phyloP scores from a whole-genome alignment of 2,113 vertebrate species.

The Crotalus viridis region DNA sequence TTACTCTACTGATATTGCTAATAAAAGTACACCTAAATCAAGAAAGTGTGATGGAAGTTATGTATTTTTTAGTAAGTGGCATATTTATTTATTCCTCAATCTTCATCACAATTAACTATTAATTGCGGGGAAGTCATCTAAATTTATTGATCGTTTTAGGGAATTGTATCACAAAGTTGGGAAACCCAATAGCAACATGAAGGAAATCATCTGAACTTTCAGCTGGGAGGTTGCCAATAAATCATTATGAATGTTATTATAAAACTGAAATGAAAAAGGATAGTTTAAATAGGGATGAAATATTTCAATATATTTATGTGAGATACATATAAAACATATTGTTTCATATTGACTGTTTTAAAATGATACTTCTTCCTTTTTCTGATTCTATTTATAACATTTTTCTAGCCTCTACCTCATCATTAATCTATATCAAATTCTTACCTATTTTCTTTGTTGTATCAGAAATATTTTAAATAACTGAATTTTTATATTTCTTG shows the following conservation, averaged over 20 bases:
- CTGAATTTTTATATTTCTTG: background rate
- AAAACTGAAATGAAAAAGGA: background rate
- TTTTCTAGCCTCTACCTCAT: background rate
- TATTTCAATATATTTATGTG: background rate
- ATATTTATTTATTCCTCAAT: background rate
- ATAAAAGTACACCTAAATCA: background rate
- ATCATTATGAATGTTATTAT: background rate
- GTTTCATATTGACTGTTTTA: background rate
- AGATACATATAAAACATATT: background rate
- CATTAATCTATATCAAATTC: background rate
- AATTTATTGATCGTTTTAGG: background rate
- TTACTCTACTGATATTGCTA: background rate
- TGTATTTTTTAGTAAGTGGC: background rate
- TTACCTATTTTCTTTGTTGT: constrained; percentile 22
- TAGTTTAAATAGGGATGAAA: background rate
- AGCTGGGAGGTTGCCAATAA: background rate
- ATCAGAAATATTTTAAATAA: constrained; percentile 28
- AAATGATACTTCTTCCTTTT: background rate
- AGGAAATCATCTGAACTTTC: background rate
- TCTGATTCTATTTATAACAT: background rate
- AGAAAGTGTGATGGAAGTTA: background rate
- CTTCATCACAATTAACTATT: background rate
- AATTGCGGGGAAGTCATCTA: background rate
- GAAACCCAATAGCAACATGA: background rate
- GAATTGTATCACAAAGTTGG: background rate